Evolutionary conservation across 2,113 vertebrate species (phyloP), one percentile per base, ranked within the genome.

Genomic region (Genyomyrus donnyi): DNA sequence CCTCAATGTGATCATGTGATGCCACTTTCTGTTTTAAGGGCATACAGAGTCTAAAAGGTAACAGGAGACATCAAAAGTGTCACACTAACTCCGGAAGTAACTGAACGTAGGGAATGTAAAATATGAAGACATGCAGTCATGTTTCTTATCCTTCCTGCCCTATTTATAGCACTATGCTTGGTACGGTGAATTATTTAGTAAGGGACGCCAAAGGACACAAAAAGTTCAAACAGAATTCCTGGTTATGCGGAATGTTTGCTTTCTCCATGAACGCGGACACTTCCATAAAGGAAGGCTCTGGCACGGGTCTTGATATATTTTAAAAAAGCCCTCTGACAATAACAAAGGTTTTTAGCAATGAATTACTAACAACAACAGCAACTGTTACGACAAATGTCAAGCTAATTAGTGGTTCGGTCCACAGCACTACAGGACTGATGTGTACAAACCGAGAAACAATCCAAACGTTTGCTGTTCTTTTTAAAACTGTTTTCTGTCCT

Each of bases 181-280:
- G 66, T 70, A 49, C 31, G 53, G 91, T 95, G 92, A 96, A 96
- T 96, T 94, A 95, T 95, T 95, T 92, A 95, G 91, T 58, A 88
- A 93, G 85, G 88, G 91, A 91, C 74, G 90, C 92, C 92, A 92
- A 94, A 94, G 91, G 93, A 93, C 92, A 93, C 35, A 1, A 80
- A 84, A 92, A 91, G 88, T 91, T 92, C 90, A 93, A 91, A 93
- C 77, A 88, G 66, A 93, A 91, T 91, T 88, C 89, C 89, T 88
- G 4, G 70, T 53, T 88, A 90, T 15, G 53, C 13, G 17, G 83
- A 77, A 66, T 15, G 24, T 50, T 89, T 88, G 31, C 52, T 24
- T 42, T 66, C 35, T 88, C 42, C 52, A 53, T 15, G 49, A 58
- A 13, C 35, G 3, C 0, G 1, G 31, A 21, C 21, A 8, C 8